Evolutionary conservation across 1,140 invertebrate genomes (phyloP), one percentile per base, ranked within the genome.

Genomic region (Pseudomyrmex pallidus): DNA sequence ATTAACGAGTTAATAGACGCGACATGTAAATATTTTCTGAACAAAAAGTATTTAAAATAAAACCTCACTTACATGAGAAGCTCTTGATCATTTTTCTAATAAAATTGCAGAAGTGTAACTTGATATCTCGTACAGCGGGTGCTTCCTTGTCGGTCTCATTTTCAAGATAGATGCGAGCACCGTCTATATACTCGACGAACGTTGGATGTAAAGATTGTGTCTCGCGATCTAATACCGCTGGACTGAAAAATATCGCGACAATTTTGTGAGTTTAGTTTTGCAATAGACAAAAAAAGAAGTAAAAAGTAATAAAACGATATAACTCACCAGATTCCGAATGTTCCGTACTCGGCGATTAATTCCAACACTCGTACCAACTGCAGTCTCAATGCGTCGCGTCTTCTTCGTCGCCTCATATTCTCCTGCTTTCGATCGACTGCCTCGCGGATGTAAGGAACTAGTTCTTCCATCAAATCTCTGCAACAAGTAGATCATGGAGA

Each of bases 401-500:
- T 95, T 77, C 98, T 95, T 22, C 99, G 94, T 57, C 98, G 95
- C 52, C 98, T 94, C 95, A 99, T 97, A 91, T 99, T 99, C 93
- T 99, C 99, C 93, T 99, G 97, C 92, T 99, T 99, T 35, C 98
- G 96, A 93, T 99, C 99, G n/a, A 99, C 97, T 1, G 98, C 98
- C 94, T 99, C 99, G 46, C 98, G 96, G 68, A 99, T 97, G 84
- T 98, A 97, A 2, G 97, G 96, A 10, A 98, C 96, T 22, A 99
- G 92, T 94, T 99, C 99, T 91, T 99, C 99, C 96, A 99, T 97
- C 56, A 99, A 95, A 95, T 99, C 98, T 91, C 98, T 99, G 91
- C 91, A 89, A 83, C 64, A 85, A 85, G 52, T 46, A 59, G 67
- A 63, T 57, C 20, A 46, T 48, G 50, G 35, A 73, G 0, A 52